phyloP scores from a whole-genome alignment of 2,888 invertebrate species.

The Toxonevra muliebris region DNA sequence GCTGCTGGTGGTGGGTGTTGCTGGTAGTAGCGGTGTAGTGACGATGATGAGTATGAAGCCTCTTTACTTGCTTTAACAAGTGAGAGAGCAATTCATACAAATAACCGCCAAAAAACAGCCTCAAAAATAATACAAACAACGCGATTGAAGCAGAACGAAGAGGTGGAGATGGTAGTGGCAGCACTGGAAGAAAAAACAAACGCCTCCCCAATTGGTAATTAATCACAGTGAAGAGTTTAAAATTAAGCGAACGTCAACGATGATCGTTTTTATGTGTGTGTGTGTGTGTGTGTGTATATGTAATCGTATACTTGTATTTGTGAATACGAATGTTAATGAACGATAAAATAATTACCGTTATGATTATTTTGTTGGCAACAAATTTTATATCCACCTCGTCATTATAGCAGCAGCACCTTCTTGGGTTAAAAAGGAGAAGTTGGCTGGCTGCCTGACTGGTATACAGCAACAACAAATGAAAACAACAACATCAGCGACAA shows the following conservation, averaged over 20 bases:
- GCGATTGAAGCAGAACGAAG: no score
- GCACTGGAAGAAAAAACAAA: no score
- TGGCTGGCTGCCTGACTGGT: neutral
- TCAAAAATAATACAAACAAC: no score
- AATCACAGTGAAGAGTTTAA: constrained; percentile 24
- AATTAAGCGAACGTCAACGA: constrained; percentile 9
- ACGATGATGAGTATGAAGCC: no score
- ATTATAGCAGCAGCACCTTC: no score
- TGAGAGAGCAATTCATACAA: no score
- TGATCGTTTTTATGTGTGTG: neutral
- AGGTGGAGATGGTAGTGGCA: no score
- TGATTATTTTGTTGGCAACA: constrained; percentile 15
- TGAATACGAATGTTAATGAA: constrained; percentile 14
- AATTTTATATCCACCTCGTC: neutral
- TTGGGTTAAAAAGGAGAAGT: neutral
- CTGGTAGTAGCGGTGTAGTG: neutral
- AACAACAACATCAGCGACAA: constrained; percentile 10
- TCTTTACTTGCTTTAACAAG: no score
- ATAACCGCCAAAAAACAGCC: no score
- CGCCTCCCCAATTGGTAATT: constrained; percentile 21
- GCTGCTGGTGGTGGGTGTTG: neutral
- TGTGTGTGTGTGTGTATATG: constrained; percentile 4
- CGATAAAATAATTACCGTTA: constrained; percentile 11
- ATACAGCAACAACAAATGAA: constrained; percentile 10
- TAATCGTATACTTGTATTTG: neutral